phyloP scores from a whole-genome alignment of 2,888 invertebrate genomes.

The Tetrapedia diversipes region DNA sequence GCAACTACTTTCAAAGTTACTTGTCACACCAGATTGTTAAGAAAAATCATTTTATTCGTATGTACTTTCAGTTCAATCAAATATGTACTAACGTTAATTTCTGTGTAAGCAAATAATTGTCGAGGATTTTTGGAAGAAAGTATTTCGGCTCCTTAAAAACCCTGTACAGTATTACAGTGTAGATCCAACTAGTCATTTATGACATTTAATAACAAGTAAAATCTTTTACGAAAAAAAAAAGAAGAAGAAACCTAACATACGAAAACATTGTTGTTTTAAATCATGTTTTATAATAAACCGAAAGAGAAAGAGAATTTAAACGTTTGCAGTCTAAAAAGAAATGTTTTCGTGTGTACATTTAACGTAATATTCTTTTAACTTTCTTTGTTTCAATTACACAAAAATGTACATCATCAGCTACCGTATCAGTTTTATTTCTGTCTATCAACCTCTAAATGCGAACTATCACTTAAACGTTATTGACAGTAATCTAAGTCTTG shows the following conservation, averaged over 20 bases:
- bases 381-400: not conserved
- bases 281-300: constrained; percentile 5
- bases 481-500: constrained; percentile 52
- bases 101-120: not conserved
- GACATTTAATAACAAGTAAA: constrained; percentile 56
- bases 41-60: not conserved
- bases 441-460: constrained; percentile 41
- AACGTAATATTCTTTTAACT: not conserved
- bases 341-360: not conserved
- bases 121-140: constrained; percentile 26
- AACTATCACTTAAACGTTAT: constrained; percentile 39
- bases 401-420: constrained; percentile 2
- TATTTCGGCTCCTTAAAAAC: constrained; percentile 22
- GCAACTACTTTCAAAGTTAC: constrained; percentile 8
- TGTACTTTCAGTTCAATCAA: constrained; percentile 6
- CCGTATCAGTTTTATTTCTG: constrained; percentile 23
- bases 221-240: constrained; percentile 48
- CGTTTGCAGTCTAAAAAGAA: constrained; percentile 3
- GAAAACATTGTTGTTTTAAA: constrained; percentile 38
- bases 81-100: not conserved
- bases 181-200: constrained; percentile 76
- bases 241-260: constrained; percentile 14
- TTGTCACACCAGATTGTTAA: constrained; percentile 5
- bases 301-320: not conserved
- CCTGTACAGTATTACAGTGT: constrained; percentile 61